Percentiles rank a stretch among this genome's conserved stretches.
These are phyloP conservation scores for Triplophysa dalaica DNA, from an alignment of 2,113 vertebrate species.

Conservation along the genomic window DNA sequence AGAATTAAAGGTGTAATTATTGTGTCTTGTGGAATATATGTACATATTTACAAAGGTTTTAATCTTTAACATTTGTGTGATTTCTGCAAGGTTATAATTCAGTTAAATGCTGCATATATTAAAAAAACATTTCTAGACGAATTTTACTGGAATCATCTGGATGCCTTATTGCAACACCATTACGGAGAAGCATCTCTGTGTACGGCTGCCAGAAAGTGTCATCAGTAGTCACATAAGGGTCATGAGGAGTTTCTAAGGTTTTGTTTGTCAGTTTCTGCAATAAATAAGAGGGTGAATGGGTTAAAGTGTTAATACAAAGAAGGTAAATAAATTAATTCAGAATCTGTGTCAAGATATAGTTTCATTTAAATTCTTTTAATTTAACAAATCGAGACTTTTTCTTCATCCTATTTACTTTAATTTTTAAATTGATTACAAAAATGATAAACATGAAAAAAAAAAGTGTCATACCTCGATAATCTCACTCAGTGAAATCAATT, in stretches of 20 bases:
- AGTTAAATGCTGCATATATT: not conserved
- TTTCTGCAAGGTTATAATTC: not conserved
- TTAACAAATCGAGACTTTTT: no score
- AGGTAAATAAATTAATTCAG: not conserved
- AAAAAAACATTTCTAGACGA: constrained; percentile 78
- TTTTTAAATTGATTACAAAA: not conserved
- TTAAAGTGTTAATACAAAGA: not conserved
- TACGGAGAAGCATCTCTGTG: constrained; percentile 85
- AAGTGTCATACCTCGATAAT: constrained; percentile 72
- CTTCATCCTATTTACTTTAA: no score
- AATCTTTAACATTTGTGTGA: no score
- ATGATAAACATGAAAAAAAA: not conserved
- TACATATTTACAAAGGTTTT: no score
- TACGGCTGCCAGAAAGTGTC: constrained; percentile 90
- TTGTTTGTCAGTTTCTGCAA: constrained; percentile 83
- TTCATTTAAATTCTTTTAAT: not conserved
- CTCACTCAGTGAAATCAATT: constrained; percentile 70
- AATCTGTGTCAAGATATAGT: not conserved
- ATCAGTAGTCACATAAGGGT: constrained; percentile 81
- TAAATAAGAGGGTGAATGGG: not conserved
- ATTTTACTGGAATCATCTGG: constrained; percentile 83
- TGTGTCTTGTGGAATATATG: no score
- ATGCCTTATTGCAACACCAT: constrained; percentile 83
- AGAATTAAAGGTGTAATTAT: no score
- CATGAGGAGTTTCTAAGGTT: constrained; percentile 79